These are phyloP conservation scores for Drosophila rhopaloa DNA, from an alignment of 1,140 invertebrate genomes.

Conservation along the genomic window DNA sequence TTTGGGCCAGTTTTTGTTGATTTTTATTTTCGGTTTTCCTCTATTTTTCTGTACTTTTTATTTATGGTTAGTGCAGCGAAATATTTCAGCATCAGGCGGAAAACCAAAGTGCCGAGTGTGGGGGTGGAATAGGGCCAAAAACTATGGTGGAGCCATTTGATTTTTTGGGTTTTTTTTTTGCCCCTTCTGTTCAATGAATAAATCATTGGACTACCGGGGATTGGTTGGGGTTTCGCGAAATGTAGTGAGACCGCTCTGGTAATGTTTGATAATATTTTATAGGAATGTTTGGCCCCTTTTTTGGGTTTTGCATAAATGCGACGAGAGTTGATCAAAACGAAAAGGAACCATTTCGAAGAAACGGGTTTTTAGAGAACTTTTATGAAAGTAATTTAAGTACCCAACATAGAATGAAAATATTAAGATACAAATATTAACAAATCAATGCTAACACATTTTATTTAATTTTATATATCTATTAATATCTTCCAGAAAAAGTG, in stretches of 20 bases:
- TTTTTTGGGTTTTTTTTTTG: constrained; percentile 26
- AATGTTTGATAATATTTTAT: constrained; percentile 52
- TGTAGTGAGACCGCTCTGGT: constrained; percentile 18
- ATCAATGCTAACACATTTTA: no score
- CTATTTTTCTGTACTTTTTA: constrained; percentile 34
- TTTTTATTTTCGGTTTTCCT: constrained; percentile 27
- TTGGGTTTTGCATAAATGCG: constrained; percentile 36
- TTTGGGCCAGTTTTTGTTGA: constrained; percentile 27
- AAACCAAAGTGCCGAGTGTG: constrained; percentile 9
- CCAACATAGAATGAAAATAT: no score
- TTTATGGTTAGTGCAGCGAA: constrained; percentile 46
- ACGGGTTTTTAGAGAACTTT: background rate
- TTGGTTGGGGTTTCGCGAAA: constrained; percentile 20
- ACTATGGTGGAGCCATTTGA: constrained; percentile 31
- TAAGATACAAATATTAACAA: no score
- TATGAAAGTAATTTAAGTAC: no score
- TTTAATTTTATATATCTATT: no score
- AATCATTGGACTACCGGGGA: constrained; percentile 37
- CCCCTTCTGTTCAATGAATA: constrained; percentile 40
- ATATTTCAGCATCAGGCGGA: constrained; percentile 46
- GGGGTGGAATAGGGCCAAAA: constrained; percentile 21
- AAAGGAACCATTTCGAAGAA: constrained; percentile 5
- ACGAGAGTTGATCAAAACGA: constrained; percentile 4
- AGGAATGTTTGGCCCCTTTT: constrained; percentile 32
- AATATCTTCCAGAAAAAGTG: no score